Base-by-base conservation (phyloP, 2,888 invertebrate species). In the Pseudococcus jackbeardsleyi region DNA sequence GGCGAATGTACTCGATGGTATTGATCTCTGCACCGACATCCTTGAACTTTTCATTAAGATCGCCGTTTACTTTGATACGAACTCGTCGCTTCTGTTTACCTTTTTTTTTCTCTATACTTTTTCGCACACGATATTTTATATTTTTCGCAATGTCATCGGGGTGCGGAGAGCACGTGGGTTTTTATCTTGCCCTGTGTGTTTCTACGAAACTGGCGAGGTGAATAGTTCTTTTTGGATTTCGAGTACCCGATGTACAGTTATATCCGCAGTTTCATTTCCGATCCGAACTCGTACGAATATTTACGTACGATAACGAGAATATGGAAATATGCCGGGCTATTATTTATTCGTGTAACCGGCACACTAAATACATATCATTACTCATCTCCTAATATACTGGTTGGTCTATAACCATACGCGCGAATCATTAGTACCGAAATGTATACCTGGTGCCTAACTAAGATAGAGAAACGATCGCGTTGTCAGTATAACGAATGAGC, bases 351-450 rank as follows among this genome's bases (percentile, higher is more conserved):
- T 54, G n/a, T 46, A 46, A n/a, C 54, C 54, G n/a, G n/a, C n/a
- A 54, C 68, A 26, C 68, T 68, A 68, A 68, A 68, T 68, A 68
- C 68, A 68, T 68, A 68, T 68, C 68, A 68, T 68, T 68, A 68
- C 7, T 68, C 64, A 64, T 64, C 68, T 26, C 9, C 68, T 26
- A 54, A 68, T 68, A 68, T 26, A 68, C 22, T 15, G 12, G 15
- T 50, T 50, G 48, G 15, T 50, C 48, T 8, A 12, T 46, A 46
- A 46, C 26, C 42, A 9, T 50, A 50, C 48, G 48, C 48, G 48
- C 48, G 48, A 50, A 50, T 50, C 48, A 50, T 50, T 50, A 50
- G 48, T 50, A 50, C 48, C 15, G 48, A 50, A 50, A 50, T 50
- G 15, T 42, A 42, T 33, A 33, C 3, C 5, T 42, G 12, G 48